phyloP scores from a whole-genome alignment of 2,888 invertebrate genomes.

The Rutpela maculata region DNA sequence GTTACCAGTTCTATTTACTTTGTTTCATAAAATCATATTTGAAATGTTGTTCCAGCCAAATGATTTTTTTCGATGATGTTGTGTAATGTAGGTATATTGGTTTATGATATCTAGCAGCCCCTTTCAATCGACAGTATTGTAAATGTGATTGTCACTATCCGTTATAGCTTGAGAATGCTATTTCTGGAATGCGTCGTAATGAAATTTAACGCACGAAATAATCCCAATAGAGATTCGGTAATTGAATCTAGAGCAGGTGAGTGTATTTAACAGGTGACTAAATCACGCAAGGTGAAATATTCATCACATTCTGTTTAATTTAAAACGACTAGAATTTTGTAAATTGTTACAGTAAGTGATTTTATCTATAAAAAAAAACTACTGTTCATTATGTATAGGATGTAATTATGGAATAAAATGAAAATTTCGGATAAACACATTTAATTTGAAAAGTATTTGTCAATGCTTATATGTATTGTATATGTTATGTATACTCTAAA shows the following conservation, averaged over 20 bases:
- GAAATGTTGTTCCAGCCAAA: neutral
- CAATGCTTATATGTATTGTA: too few species aligned
- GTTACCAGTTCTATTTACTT: neutral
- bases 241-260: constrained; percentile 4
- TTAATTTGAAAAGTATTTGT: too few species aligned
- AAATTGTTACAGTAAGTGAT: too few species aligned
- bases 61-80: neutral
- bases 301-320: too few species aligned
- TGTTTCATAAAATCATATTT: neutral
- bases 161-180: neutral
- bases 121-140: neutral
- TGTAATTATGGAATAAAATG: too few species aligned
- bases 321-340: too few species aligned
- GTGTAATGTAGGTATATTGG: neutral
- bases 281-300: neutral
- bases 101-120: too few species aligned
- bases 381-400: too few species aligned
- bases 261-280: neutral
- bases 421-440: too few species aligned
- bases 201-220: neutral
- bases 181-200: neutral
- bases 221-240: constrained; percentile 3
- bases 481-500: too few species aligned
- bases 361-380: too few species aligned
- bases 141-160: neutral